Base-by-base conservation (phyloP, 2,113 vertebrate genomes). In the Hoplias malabaricus region DNA sequence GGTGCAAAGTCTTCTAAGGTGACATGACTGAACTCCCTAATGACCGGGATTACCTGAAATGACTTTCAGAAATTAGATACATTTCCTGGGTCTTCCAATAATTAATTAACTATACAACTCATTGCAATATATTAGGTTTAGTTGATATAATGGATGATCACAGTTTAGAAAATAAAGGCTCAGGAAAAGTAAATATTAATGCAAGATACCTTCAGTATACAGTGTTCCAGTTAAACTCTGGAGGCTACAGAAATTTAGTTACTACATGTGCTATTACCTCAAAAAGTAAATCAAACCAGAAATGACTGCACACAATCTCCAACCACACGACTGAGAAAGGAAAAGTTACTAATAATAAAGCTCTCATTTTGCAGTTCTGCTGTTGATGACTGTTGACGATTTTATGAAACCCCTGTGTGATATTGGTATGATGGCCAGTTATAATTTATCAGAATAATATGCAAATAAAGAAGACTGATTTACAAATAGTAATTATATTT, bases 1-100 rank as follows among this genome's bases (percentile, higher is more conserved):
- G 82, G 75, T 87, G 87, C 86, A 86, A 82, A 80, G 85, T 82
- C 85, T 82, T 77, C 71, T 82, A 42, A 77, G 80, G 84, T 86
- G 80, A 86, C 63, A 27, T 14, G 34, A 67, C 77, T 80, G n/a
- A 82, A 84, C 83, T 53, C 67, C 25, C 21, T 19, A 70, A 50
- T 59, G 57, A 27, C 29, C 40, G 57, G 23, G 31, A 12, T 21
- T 2, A 5, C n/a, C 16, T 56, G 4, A 34, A 16, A 12, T 50
- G 9, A 27, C 65, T 67, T 16, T 21, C 33, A 5, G 12, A 4
- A 29, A 42, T 1, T 4, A 27, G 59, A 27, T 54, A n/a, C 2
- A 19, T 50, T 53, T 27, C 50, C 19, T 4, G 1, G 40, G 10
- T 29, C 23, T 7, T 29, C 2, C n/a, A 16, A 0, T 3, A 7